Evolutionary conservation across 2,888 invertebrate genomes (phyloP), one percentile per base, ranked within the genome.

Genomic region (Stratiomys singularior): DNA sequence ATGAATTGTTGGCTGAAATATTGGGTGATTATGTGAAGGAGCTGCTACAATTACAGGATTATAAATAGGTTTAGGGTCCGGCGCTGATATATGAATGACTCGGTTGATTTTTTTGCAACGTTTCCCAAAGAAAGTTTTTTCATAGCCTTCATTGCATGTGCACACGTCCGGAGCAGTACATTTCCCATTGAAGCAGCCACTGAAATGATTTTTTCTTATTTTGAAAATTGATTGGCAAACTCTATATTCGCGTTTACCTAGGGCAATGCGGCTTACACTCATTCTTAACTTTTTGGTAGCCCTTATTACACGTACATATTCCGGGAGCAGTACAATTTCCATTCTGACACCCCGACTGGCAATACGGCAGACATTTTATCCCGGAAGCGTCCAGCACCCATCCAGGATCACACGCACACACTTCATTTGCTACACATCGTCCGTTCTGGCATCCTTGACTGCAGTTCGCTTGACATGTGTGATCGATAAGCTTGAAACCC

Each of bases 281-380:
- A 7, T 7, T 21, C 3, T 30, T 21, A 5, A 28, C 23, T 21
- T 37, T 74, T 4, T 27, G 11, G 27, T 64, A 76, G 1, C 76
- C 76, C 7, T 46, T 21, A 25, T 63, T 46, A 46, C 76, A 76
- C 3, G 5, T 27, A 27, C 76, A 76, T 27, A 15, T 25, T 27
- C 30, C 64, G 11, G 76, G 63, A 23, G 18, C 37, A 4, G 15
- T 23, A 15, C 74, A 74, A 58, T 23, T 37, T 30, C 74, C 74
- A 74, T 74, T 58, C 1, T 18, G 21, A 37, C 74, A 74, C 21
- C 58, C 60, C 28, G n/a, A 4, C 11, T 18, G 4, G 82, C 93
- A 93, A 28, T 86, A 85, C 0, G 93, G 92, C 0, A 89, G 82
- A 81, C 93, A 93, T 82, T 88, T 91, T 80, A 89, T 89, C 27